phyloP scores from a whole-genome alignment of 37 sponge, comb jelly and placozoan species.

The Dysidea cf. avara region DNA sequence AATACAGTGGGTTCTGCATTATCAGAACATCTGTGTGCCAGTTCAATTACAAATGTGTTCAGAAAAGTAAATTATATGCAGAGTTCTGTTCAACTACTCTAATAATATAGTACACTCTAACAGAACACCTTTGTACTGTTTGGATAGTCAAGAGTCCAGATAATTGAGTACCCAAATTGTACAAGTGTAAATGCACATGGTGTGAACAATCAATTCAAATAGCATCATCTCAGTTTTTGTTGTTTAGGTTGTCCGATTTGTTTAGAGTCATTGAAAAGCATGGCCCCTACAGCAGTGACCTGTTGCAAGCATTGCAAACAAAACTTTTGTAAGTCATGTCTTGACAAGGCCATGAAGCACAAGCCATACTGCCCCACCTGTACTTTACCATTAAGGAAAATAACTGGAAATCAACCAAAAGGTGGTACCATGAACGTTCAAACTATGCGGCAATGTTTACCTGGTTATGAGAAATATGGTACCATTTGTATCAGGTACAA shows the following conservation, averaged over 20 bases:
- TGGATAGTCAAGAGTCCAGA: too few species aligned
- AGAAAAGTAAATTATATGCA: too few species aligned
- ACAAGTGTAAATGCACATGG: too few species aligned
- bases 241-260: conserved; percentile 36
- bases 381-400: conserved; percentile 34
- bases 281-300: conserved; percentile 5
- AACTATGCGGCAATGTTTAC: conserved; percentile 1
- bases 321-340: conserved; percentile 9
- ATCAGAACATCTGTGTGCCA: too few species aligned
- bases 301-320: conserved; percentile 14
- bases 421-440: conserved; percentile 33
- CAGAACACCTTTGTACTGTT: too few species aligned
- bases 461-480: conserved; percentile 51
- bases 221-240: too few species aligned
- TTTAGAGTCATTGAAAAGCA: background rate
- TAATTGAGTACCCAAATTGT: too few species aligned
- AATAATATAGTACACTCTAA: too few species aligned
- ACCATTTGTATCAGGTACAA: conserved; percentile 62
- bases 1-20: too few species aligned
- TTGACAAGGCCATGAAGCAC: conserved; percentile 3
- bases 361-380: conserved; percentile 61
- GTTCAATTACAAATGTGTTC: too few species aligned
- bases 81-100: too few species aligned
- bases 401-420: conserved; percentile 55
- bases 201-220: too few species aligned